Base-by-base conservation (phyloP, 2,888 invertebrate species). In the Biston betularia region DNA sequence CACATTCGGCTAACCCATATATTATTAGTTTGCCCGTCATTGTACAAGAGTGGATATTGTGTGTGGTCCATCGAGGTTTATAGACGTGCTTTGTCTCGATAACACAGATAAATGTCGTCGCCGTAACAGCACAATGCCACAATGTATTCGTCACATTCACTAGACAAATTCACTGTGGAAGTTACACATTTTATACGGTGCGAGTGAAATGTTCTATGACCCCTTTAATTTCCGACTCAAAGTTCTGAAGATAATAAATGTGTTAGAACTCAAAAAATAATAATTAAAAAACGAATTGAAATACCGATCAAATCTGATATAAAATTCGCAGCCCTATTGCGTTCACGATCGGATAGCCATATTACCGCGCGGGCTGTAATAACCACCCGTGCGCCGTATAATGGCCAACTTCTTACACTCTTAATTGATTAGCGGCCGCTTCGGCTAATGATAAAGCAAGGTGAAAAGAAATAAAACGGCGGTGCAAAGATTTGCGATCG, bases 371-470 rank as follows among this genome's bases (percentile, higher is more conserved):
- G 81, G 87, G 81, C 88, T 86, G 89, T 93, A 93, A 93, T 93
- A 92, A 92, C 92, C 89, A 88, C 90, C 89, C 92, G 90, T 86
- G 85, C 89, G 86, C 83, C 87, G 88, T 88, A 90, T 93, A 93
- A 93, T 93, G 88, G 91, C 89, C 87, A 90, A 92, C 93, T 92
- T 91, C 93, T 93, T 93, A 92, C 90, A 89, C 92, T 93, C 93
- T 94, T 94, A 94, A 94, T 94, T 94, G 94, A 94, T 94, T 94
- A 93, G 93, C 94, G 94, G 94, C 91, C 89, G 90, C 90, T 88
- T 86, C 86, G 90, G 83, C 89, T 94, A 93, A 94, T 94, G 92
- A 94, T 92, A 93, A 93, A 92, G 93, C 88, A 92, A 92, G 90
- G 92, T 91, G 90, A 92, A 93, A 93, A 92, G 90, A 92, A 94